These are phyloP conservation scores for Arizona elegans DNA, from an alignment of 2,113 vertebrate genomes.

Conservation along the genomic window DNA sequence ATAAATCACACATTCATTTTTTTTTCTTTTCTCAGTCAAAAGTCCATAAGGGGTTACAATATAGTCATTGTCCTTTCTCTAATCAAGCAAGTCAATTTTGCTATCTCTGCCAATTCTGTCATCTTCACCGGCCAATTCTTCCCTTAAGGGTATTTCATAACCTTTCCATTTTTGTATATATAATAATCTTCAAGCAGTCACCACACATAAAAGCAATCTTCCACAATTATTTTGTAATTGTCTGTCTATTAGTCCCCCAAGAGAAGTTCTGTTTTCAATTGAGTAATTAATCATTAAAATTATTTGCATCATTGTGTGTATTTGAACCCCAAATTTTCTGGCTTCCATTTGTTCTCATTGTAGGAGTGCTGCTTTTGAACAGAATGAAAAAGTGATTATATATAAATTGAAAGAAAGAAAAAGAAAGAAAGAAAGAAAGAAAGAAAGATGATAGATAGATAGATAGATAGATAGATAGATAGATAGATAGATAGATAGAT, in stretches of 20 bases:
- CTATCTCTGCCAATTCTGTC: not conserved
- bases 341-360: not conserved
- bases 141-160: not conserved
- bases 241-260: not conserved
- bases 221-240: not conserved
- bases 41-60: not conserved
- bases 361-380: not conserved
- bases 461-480: too few species aligned
- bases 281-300: not conserved
- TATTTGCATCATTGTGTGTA: not conserved
- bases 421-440: too few species aligned
- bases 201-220: not conserved
- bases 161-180: not conserved
- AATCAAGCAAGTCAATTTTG: not conserved
- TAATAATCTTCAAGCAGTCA: not conserved
- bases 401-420: not conserved
- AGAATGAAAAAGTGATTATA: not conserved
- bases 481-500: too few species aligned
- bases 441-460: too few species aligned
- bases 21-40: not conserved
- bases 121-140: not conserved
- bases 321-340: not conserved
- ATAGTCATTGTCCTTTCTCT: not conserved
- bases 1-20: not conserved
- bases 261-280: not conserved